Evolutionary conservation across 2,888 invertebrate genomes (phyloP).

Genomic region (Axea sp.): DNA sequence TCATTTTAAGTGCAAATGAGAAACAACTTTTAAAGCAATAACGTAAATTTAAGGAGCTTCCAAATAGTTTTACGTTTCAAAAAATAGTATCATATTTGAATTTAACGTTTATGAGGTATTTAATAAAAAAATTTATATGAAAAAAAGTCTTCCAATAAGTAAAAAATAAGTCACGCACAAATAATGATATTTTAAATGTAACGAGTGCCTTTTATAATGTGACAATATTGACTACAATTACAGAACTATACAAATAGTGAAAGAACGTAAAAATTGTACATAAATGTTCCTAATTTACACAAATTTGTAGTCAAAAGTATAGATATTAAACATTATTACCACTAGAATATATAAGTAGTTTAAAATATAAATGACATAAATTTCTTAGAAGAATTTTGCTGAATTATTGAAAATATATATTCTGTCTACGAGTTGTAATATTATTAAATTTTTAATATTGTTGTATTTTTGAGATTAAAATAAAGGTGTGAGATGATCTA

Average conservation of each 20-base stretch:
- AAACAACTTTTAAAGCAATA: background rate
- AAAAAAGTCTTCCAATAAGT: conserved; percentile 9
- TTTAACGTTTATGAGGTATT: background rate
- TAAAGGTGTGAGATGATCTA: too few relatives aligned
- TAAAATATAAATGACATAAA: too few relatives aligned
- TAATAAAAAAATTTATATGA: conserved; percentile 9
- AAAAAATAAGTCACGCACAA: conserved; percentile 7
- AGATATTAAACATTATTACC: background rate
- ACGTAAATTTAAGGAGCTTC: conserved; percentile 1
- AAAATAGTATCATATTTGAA: conserved; percentile 3
- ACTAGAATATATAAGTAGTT: too few relatives aligned
- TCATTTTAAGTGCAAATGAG: too few relatives aligned
- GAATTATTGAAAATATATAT: too few relatives aligned
- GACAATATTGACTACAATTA: background rate
- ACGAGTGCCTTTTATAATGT: conserved; percentile 12
- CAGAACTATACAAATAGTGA: background rate
- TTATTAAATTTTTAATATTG: too few relatives aligned
- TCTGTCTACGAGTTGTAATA: too few relatives aligned
- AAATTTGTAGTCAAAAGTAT: conserved; percentile 3
- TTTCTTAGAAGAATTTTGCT: too few relatives aligned
- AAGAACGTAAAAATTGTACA: background rate
- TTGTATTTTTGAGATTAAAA: too few relatives aligned
- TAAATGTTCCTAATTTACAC: conserved; percentile 15
- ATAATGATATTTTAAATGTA: background rate
- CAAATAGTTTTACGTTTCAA: background rate